These are phyloP conservation scores for Protaetia brevitarsis DNA, from an alignment of 1,140 invertebrate species.

Conservation along the genomic window DNA sequence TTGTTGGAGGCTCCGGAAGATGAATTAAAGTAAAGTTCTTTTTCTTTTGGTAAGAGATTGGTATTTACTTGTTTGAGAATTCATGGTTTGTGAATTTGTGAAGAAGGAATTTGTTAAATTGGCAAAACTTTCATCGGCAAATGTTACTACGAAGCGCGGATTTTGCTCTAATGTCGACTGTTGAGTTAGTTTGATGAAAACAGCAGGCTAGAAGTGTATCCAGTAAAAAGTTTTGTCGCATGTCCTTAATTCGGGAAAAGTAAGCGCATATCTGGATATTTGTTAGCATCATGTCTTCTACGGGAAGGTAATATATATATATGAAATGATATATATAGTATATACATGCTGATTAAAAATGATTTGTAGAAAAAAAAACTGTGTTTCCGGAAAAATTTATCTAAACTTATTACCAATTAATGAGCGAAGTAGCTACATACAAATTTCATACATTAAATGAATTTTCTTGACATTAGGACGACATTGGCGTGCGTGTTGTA, in stretches of 20 bases:
- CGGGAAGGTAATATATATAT: conserved; percentile 44
- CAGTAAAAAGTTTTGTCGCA: conserved; percentile 44
- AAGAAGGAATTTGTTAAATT: conserved; percentile 18
- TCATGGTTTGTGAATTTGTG: conserved; percentile 19
- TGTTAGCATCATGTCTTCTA: conserved; percentile 46
- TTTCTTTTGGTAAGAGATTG: neutral
- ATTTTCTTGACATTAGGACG: too few species aligned
- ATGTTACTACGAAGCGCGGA: conserved; percentile 28
- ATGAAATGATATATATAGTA: too few species aligned
- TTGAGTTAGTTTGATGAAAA: conserved; percentile 46
- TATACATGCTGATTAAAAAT: too few species aligned
- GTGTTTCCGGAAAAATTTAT: too few species aligned
- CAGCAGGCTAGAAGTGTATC: conserved; percentile 43
- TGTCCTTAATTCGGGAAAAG: conserved; percentile 30
- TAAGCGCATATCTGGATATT: conserved; percentile 44
- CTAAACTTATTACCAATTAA: too few species aligned
- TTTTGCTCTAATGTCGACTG: conserved; percentile 51
- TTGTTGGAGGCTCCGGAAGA: conserved; percentile 37
- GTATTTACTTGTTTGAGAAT: conserved; percentile 1
- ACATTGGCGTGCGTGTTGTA: too few species aligned
- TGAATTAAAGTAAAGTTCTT: conserved; percentile 37
- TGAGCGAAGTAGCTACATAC: too few species aligned
- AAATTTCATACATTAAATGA: too few species aligned
- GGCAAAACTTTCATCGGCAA: conserved; percentile 23
- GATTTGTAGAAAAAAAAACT: too few species aligned